These are phyloP conservation scores for Tympanuchus pallidicinctus DNA, from an alignment of 2,113 vertebrate genomes.

Conservation along the genomic window DNA sequence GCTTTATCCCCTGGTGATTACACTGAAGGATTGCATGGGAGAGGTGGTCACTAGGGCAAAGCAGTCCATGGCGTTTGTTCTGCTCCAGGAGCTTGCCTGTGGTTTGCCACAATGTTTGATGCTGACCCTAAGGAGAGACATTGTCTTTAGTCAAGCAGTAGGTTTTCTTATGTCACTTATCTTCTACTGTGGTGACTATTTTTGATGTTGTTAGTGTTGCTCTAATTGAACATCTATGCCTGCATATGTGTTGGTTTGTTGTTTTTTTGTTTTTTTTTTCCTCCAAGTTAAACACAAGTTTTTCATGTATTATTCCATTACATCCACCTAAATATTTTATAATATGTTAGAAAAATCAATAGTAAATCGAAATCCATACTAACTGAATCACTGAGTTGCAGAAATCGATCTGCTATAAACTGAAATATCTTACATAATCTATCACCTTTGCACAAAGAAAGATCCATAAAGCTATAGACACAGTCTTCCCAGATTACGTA, in stretches of 20 bases:
- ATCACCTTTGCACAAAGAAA: background rate
- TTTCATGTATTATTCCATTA: background rate
- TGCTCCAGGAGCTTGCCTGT: slow-evolving; percentile 94
- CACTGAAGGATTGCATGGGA: slow-evolving; percentile 91
- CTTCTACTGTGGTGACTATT: background rate
- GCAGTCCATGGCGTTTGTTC: slow-evolving; percentile 93
- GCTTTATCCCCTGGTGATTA: slow-evolving; percentile 85
- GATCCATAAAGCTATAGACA: background rate
- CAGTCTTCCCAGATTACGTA: background rate
- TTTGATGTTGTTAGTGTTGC: background rate
- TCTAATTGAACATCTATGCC: background rate
- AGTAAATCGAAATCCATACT: background rate
- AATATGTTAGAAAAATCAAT: background rate
- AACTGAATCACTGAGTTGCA: background rate
- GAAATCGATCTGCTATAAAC: background rate
- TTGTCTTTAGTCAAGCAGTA: slow-evolving; percentile 98
- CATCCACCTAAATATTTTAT: background rate
- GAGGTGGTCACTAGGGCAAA: slow-evolving; percentile 91
- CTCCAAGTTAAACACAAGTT: background rate
- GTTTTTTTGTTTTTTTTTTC: fast-evolving
- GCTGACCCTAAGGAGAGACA: slow-evolving; percentile 91
- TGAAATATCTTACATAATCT: background rate
- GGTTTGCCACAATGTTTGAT: slow-evolving; percentile 90
- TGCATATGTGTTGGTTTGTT: background rate
- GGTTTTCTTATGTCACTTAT: slow-evolving; percentile 59